A percentile compares a stretch with the other conserved stretches of the same genome.
Evolutionary conservation across 2,113 vertebrate genomes (phyloP).

Genomic region (Suricata suricatta): DNA sequence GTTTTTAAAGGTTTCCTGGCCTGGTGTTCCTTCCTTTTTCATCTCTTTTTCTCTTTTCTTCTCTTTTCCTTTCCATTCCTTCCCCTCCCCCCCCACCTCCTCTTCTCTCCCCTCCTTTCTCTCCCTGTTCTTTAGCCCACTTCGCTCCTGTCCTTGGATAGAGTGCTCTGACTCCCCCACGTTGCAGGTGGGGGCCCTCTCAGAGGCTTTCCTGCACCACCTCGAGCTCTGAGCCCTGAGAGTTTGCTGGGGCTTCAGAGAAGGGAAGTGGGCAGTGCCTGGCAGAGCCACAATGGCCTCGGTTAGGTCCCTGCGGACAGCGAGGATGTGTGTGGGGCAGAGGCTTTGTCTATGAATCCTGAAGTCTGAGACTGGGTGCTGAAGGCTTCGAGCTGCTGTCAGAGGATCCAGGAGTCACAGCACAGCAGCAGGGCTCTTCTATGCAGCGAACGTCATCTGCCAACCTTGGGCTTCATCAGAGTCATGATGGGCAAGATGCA

Average conservation of each 20-base stretch:
- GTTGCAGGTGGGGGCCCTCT: not conserved
- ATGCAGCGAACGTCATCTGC: not conserved
- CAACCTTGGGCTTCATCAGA: not conserved
- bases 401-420: not conserved
- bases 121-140: too few relatives aligned
- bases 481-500: not conserved
- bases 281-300: not conserved
- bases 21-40: not conserved
- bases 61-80: too few relatives aligned
- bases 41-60: not conserved
- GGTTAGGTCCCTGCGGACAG: not conserved
- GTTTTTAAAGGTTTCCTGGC: not conserved
- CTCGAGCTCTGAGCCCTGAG: not conserved
- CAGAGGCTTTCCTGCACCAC: not conserved
- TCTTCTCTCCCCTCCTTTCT: not conserved
- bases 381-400: not conserved
- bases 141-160: not conserved
- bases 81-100: too few relatives aligned
- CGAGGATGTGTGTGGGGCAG: not conserved
- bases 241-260: not conserved
- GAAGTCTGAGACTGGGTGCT: not conserved
- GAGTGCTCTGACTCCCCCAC: not conserved
- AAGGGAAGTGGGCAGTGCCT: not conserved
- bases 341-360: not conserved
- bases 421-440: not conserved